Percentiles rank a stretch among this genome's conserved stretches.
Evolutionary conservation across 2,113 vertebrate genomes (phyloP).

Genomic region (Motacilla alba): DNA sequence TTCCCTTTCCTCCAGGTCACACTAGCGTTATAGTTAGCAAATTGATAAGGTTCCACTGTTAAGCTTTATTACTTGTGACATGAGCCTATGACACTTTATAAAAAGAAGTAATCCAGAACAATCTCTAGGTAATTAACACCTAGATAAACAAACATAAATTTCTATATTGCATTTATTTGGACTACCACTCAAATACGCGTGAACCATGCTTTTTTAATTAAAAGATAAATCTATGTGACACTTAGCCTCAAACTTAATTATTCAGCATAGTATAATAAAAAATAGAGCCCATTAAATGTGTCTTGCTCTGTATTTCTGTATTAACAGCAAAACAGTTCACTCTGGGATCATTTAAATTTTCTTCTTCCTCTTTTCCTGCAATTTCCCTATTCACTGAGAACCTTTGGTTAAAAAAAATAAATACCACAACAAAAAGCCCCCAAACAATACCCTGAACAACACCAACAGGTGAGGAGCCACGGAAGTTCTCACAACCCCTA

Average conservation of each 20-base stretch:
- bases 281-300: constrained; percentile 99
- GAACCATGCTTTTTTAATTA: constrained; percentile 99
- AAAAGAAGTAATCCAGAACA: constrained; percentile 94
- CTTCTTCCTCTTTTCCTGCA: constrained; percentile 71
- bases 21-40: constrained; percentile 73
- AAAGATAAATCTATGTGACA: constrained; percentile 99
- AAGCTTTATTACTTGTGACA: constrained; percentile 92
- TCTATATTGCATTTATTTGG: constrained; percentile 99
- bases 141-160: constrained; percentile 99
- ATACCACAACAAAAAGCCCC: background rate
- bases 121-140: constrained; percentile 99
- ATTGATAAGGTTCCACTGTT: constrained; percentile 85
- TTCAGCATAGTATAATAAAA: constrained; percentile 99
- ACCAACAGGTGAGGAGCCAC: constrained; percentile 76
- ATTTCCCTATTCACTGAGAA: constrained; percentile 65
- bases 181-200: constrained; percentile 99
- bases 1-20: constrained; percentile 65
- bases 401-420: background rate
- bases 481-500: constrained; percentile 10
- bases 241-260: constrained; percentile 99
- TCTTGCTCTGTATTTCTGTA: constrained; percentile 99
- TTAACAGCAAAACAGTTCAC: constrained; percentile 98
- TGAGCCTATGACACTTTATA: constrained; percentile 88
- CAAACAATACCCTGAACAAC: constrained; percentile 38
- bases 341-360: constrained; percentile 96